A percentile compares a stretch with the other conserved stretches of the same genome.
These are phyloP conservation scores for Dasypus novemcinctus DNA, from an alignment of 2,113 vertebrate genomes.

Conservation along the genomic window DNA sequence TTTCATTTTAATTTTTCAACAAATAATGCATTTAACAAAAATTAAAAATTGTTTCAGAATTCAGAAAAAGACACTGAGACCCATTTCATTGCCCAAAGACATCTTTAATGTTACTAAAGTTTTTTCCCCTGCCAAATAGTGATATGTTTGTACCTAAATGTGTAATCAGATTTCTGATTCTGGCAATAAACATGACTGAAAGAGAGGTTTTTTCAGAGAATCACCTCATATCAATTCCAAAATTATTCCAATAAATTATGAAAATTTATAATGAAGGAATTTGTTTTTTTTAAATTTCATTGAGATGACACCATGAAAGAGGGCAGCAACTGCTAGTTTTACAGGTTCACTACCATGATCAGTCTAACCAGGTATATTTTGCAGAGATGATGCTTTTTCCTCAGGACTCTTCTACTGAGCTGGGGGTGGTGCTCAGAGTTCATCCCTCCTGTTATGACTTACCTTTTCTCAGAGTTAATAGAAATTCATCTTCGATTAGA, in stretches of 20 bases:
- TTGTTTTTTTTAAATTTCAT: conserved; percentile 10
- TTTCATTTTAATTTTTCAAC: no score
- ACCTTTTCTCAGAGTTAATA: background rate
- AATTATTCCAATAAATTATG: background rate
- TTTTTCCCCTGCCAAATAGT: background rate
- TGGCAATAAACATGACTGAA: background rate
- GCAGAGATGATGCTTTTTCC: background rate
- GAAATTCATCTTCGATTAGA: background rate
- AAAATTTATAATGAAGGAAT: background rate
- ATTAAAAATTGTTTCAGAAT: conserved; percentile 16
- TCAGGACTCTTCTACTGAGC: background rate
- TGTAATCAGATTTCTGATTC: background rate
- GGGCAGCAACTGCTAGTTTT: background rate
- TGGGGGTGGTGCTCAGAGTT: background rate
- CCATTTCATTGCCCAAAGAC: background rate
- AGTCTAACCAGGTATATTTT: background rate
- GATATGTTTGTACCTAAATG: background rate
- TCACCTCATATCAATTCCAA: background rate
- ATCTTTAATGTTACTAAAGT: background rate
- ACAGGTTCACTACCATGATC: background rate
- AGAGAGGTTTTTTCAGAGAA: background rate
- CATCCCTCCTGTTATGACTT: background rate
- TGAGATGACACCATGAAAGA: background rate
- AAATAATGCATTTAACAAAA: conserved; percentile 9
- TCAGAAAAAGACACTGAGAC: conserved; percentile 16